Conservation (phyloP, 2,113 vertebrate species). For the Tonatia bakeri region DNA sequence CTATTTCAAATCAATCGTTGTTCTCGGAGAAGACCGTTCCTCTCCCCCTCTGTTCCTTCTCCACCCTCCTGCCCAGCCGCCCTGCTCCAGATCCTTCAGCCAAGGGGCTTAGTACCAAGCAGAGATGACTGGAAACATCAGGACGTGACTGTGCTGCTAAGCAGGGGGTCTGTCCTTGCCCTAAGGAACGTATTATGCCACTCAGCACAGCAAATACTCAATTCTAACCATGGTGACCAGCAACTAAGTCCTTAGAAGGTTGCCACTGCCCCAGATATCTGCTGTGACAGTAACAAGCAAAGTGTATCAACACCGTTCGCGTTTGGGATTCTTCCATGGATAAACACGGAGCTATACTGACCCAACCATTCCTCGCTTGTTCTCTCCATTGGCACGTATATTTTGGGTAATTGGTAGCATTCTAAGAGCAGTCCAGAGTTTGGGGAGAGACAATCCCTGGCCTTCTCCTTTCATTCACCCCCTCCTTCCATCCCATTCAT, state of each 20-base stretch:
- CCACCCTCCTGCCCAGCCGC: not conserved
- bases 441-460: not conserved
- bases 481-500: not conserved
- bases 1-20: slow-evolving; percentile 80
- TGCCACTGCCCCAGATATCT: not conserved
- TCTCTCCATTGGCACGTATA: not conserved
- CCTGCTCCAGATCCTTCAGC: not conserved
- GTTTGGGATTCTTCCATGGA: not conserved
- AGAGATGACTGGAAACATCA: not conserved
- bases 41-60: not conserved
- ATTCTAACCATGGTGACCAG: not conserved
- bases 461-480: not conserved
- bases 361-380: not conserved
- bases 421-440: not conserved
- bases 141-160: not conserved
- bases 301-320: too few species aligned
- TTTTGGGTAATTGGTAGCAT: not conserved
- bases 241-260: not conserved
- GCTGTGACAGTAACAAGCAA: not conserved
- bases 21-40: slow-evolving; percentile 72
- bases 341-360: not conserved
- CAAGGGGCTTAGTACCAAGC: not conserved
- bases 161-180: not conserved
- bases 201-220: not conserved
- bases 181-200: not conserved